phyloP scores from a whole-genome alignment of 1,140 invertebrate genomes.

The Microvelia longipes region DNA sequence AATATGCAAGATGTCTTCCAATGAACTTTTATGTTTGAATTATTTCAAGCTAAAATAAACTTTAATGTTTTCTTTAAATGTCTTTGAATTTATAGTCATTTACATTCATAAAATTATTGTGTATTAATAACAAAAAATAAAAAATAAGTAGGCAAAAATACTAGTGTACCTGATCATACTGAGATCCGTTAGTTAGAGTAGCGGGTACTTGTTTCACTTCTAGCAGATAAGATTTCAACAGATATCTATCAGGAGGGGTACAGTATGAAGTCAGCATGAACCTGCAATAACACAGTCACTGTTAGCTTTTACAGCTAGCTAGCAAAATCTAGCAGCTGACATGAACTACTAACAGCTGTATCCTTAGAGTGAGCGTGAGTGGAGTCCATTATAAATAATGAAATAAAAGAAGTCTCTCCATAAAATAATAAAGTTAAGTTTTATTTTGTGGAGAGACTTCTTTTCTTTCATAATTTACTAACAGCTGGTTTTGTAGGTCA shows the following conservation, averaged over 20 bases:
- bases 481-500: too few species aligned
- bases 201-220: conserved; percentile 29
- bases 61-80: too few species aligned
- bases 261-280: conserved; percentile 9
- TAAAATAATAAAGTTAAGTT: neutral
- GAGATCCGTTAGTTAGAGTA: conserved; percentile 20
- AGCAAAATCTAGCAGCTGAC: neutral
- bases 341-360: neutral
- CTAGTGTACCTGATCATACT: neutral
- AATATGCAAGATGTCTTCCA: too few species aligned
- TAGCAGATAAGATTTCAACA: conserved; percentile 33
- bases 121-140: too few species aligned
- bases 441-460: too few species aligned
- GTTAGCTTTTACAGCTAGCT: neutral
- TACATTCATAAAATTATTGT: too few species aligned
- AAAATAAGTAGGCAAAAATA: too few species aligned
- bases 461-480: too few species aligned
- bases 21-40: too few species aligned
- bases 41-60: too few species aligned
- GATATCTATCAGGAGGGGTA: conserved; percentile 35
- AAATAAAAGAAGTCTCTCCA: neutral
- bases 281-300: conserved; percentile 2
- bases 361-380: neutral
- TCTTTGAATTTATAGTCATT: too few species aligned
- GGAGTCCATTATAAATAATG: neutral